A percentile compares a stretch with the other conserved stretches of the same genome.
These are phyloP conservation scores for Sciurus niger DNA, from an alignment of 2,113 vertebrate genomes.

Conservation along the genomic window DNA sequence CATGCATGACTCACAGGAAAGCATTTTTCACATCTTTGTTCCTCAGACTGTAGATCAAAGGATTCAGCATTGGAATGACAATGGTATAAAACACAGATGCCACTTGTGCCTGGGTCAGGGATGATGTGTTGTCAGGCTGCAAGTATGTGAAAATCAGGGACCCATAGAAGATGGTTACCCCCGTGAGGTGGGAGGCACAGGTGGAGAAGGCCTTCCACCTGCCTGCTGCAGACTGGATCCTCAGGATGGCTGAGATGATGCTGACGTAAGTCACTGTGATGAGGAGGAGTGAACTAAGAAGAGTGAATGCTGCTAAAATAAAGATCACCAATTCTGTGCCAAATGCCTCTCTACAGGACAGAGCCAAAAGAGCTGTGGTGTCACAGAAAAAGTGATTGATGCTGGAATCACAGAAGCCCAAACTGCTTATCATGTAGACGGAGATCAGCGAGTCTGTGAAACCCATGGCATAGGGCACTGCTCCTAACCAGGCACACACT, in stretches of 20 bases:
- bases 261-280: background rate
- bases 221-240: constrained; percentile 61
- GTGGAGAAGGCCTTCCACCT: constrained; percentile 83
- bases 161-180: constrained; percentile 75
- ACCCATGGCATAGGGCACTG: background rate
- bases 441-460: constrained; percentile 69
- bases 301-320: constrained; percentile 20
- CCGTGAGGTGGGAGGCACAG: constrained; percentile 76
- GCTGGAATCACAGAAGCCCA: constrained; percentile 33
- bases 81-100: constrained; percentile 75
- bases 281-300: constrained; percentile 49
- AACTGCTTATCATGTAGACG: constrained; percentile 52
- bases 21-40: constrained; percentile 79
- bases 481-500: constrained; percentile 27
- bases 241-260: constrained; percentile 75
- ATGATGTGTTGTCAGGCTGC: constrained; percentile 64
- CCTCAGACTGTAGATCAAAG: constrained; percentile 68
- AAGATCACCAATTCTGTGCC: constrained; percentile 61
- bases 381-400: constrained; percentile 78
- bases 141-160: constrained; percentile 76
- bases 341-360: constrained; percentile 33
- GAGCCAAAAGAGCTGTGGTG: constrained; percentile 53
- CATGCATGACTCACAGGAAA: constrained; percentile 34
- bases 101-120: constrained; percentile 70
- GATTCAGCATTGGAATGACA: constrained; percentile 79